These are phyloP conservation scores for Sarcophaga carnaria DNA, from an alignment of 2,888 invertebrate species.

Conservation along the genomic window DNA sequence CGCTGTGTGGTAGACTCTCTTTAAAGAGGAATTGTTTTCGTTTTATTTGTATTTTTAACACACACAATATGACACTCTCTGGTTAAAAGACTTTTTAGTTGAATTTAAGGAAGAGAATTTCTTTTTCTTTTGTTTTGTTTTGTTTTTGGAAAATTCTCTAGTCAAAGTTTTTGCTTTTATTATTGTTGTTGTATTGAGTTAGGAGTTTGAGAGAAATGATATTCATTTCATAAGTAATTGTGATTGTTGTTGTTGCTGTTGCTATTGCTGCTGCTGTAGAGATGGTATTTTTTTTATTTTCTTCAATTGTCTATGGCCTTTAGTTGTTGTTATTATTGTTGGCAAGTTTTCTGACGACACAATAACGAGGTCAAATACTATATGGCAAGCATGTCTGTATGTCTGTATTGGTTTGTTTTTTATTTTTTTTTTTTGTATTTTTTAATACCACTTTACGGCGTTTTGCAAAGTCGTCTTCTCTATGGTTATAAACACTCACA, in stretches of 20 bases:
- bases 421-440: neutral
- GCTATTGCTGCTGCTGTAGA: slow-evolving; percentile 26
- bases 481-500: neutral
- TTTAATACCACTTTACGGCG: slow-evolving; percentile 31
- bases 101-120: slow-evolving; percentile 20
- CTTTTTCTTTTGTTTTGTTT: slow-evolving; percentile 18
- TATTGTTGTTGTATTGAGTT: slow-evolving; percentile 16
- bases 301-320: slow-evolving; percentile 2
- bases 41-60: slow-evolving; percentile 37
- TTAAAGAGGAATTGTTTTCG: slow-evolving; percentile 9
- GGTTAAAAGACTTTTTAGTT: slow-evolving; percentile 49
- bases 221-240: slow-evolving; percentile 6
- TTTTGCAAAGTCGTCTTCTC: neutral
- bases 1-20: neutral
- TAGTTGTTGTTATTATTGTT: slow-evolving; percentile 44
- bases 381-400: slow-evolving; percentile 26
- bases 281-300: slow-evolving; percentile 23
- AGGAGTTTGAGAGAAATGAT: slow-evolving; percentile 19
- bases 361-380: slow-evolving; percentile 79
- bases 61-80: slow-evolving; percentile 34
- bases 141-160: slow-evolving; percentile 11
- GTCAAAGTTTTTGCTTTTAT: slow-evolving; percentile 20
- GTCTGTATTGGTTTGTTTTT: slow-evolving; percentile 1
- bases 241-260: neutral
- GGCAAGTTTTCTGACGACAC: slow-evolving; percentile 60